Evolutionary conservation across 2,888 invertebrate species (phyloP), one percentile per base, ranked within the genome.

Genomic region (Malacosoma neustria): DNA sequence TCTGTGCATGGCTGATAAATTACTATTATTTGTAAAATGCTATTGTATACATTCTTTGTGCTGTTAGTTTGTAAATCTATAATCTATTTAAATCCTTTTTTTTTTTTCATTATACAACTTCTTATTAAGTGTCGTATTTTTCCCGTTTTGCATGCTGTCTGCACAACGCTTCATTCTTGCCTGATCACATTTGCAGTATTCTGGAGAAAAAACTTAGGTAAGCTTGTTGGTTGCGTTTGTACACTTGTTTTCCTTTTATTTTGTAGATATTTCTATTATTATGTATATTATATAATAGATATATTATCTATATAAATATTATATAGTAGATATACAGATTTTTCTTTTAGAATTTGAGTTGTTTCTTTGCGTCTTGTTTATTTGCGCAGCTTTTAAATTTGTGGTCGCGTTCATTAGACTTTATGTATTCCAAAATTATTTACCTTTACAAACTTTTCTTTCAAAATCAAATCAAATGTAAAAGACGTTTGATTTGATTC

Each of bases 121-220:
- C 59, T 65, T 54, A 67, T 70, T 75, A 74, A 79, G 74, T 74
- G 75, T 82, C 63, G 59, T 63, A 71, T 80, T 84, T 79, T 81
- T 80, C 74, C 77, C 67, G 45, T 71, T 84, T 85, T 82, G 85
- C 84, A 84, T 88, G 86, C 87, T 81, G 81, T 84, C 81, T 80
- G 80, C 85, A 85, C 85, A 66, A 72, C 85, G 84, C 85, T 85
- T 84, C 80, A 81, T 81, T 81, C 75, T 84, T 84, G 79, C 77
- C 80, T 72, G 76, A 75, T 73, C 74, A 73, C 68, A 81, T 75
- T 79, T 80, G 80, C 88, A 93, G 93, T 87, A 93, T 93, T 88
- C 88, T 92, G 91, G 93, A 93, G 89, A 93, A 91, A 88, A 92
- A 92, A 89, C 91, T 91, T 87, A 90, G 93, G 93, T 93, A 89